Base-by-base conservation (phyloP, 2,797 vertebrate species). In the Falco cherrug region DNA sequence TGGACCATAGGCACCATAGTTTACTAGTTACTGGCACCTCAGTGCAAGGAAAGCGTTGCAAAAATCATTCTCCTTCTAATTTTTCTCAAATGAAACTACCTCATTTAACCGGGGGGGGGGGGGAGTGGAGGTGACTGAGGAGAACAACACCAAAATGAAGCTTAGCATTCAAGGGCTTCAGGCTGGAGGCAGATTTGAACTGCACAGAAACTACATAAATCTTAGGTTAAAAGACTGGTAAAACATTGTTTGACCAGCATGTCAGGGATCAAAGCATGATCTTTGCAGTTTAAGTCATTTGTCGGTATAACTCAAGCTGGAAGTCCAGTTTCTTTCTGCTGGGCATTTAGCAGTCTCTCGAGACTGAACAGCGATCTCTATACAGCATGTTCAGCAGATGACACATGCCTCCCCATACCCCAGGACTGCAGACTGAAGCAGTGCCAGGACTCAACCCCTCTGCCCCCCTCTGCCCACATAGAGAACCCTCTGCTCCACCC, bases 341-440 rank as follows among this genome's bases (percentile, higher is more conserved):
- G 25, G 57, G 29, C 13, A 26, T 47, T 53, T 53, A 74, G 60
- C 16, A 54, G 33, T 63, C 70, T 53, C 48, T 60, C 11, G 68
- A 73, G 74, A 54, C 31, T 6, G 60, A 88, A n/a, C n/a, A 73
- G 59, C 45, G n/a, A 41, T 25, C 28, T 33, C 56, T 24, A 13
- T 1, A 6, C 18, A 29, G 60, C 11, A 2, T 19, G 45, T 45
- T 86, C 57, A 69, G 78, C 45, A 59, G 54, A 60, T 19, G 57
- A 70, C 78, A 71, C 45, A 9, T 0, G 0, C 28, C 89, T 12
- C 24, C 64, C 70, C 11, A 1, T 53, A 63, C 53, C 71, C 71
- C 57, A 20, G 5, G 10, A 10, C 45, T 28, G n/a, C 6, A 4
- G 26, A 51, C 41, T 65, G 41, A 70, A 41, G 2, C 1, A 0